These are phyloP conservation scores for Pseudopipra pipra DNA, from an alignment of 2,113 vertebrate genomes.

Conservation along the genomic window DNA sequence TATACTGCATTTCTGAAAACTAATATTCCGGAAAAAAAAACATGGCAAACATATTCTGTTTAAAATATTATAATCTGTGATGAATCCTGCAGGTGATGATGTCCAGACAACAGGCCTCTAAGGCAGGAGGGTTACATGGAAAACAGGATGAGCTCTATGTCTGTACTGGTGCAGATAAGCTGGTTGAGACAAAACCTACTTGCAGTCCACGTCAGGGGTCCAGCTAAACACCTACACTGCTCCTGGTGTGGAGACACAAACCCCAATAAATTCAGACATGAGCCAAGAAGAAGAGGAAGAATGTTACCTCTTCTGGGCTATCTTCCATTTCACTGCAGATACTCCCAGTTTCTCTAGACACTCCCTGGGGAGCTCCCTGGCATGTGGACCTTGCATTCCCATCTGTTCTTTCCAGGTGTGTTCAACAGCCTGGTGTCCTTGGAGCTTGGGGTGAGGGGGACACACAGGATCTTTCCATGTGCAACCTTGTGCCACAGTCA, in stretches of 20 bases:
- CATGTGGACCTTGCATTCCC: background rate
- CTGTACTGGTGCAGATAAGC: background rate
- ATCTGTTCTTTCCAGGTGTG: fast-evolving
- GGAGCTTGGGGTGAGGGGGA: background rate
- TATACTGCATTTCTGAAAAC: background rate
- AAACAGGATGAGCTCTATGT: background rate
- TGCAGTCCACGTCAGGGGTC: background rate
- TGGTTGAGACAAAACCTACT: background rate
- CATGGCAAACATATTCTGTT: background rate
- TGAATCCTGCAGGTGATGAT: background rate
- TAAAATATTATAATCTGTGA: background rate
- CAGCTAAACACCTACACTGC: background rate
- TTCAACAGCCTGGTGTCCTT: background rate
- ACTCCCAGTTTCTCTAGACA: background rate
- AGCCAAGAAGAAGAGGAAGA: background rate
- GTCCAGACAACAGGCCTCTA: background rate
- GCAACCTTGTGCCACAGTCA: background rate
- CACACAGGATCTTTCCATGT: background rate
- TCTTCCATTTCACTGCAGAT: fast-evolving
- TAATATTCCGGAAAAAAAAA: background rate
- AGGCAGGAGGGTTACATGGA: background rate
- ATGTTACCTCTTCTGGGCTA: background rate
- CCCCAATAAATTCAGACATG: background rate
- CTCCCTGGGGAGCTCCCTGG: background rate
- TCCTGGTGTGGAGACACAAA: background rate